A percentile compares a stretch with the other conserved stretches of the same genome.
Evolutionary conservation across 1,140 invertebrate genomes (phyloP).

Genomic region (Hyposmocoma kahamanoa): DNA sequence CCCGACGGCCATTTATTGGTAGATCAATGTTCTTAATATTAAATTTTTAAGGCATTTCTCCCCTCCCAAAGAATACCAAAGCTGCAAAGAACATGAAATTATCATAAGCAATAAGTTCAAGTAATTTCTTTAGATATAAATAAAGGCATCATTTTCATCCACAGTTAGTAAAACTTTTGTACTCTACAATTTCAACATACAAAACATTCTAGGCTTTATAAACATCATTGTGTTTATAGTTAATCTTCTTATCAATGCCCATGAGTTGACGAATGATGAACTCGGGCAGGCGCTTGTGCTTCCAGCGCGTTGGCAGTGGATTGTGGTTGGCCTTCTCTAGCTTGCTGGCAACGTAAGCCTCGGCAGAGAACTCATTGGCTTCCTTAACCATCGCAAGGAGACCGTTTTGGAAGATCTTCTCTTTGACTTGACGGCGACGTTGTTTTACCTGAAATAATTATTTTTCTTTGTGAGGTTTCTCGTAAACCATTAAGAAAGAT

Average conservation of each 20-base stretch:
- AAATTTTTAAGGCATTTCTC: too few relatives aligned
- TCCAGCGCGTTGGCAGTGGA: constrained; percentile 77
- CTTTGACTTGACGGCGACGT: constrained; percentile 80
- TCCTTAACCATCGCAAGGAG: constrained; percentile 80
- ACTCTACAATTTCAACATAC: too few relatives aligned
- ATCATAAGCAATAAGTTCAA: too few relatives aligned
- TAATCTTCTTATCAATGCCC: constrained; percentile 66
- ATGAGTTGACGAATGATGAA: constrained; percentile 76
- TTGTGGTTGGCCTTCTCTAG: constrained; percentile 77
- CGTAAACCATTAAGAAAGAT: too few relatives aligned
- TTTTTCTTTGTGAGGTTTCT: too few relatives aligned
- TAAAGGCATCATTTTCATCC: too few relatives aligned
- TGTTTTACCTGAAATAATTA: constrained; percentile 70
- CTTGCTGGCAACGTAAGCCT: constrained; percentile 79
- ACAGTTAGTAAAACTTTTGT: too few relatives aligned
- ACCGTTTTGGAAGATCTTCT: constrained; percentile 83
- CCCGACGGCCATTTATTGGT: too few relatives aligned
- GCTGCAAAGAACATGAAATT: too few relatives aligned
- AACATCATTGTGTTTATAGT: constrained; percentile 63
- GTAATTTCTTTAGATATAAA: too few relatives aligned
- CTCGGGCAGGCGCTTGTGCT: constrained; percentile 78
- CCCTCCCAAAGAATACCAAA: too few relatives aligned
- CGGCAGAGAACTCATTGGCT: constrained; percentile 84
- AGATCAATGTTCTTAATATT: too few relatives aligned
- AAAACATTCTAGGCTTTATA: constrained; percentile 46